A percentile compares a stretch with the other conserved stretches of the same genome.
phyloP scores from a whole-genome alignment of 2,888 invertebrate species.

The Cosmia trapezina region DNA sequence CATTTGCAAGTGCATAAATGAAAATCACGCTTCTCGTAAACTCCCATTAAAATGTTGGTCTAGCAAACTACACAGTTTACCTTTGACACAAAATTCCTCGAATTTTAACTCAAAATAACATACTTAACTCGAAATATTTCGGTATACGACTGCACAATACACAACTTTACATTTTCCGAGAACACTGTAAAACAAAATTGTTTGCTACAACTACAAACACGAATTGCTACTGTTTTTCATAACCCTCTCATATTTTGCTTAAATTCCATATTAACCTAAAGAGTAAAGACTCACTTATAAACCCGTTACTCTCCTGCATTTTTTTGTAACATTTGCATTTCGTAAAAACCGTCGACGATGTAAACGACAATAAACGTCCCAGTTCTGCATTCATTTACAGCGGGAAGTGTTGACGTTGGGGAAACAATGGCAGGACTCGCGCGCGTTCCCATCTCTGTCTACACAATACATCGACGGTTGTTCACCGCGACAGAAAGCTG shows the following conservation, averaged over 20 bases:
- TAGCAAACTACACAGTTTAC: slow-evolving; percentile 35
- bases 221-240: slow-evolving; percentile 25
- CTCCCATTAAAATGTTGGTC: slow-evolving; percentile 21
- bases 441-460: slow-evolving; percentile 67
- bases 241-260: slow-evolving; percentile 39
- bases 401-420: slow-evolving; percentile 79
- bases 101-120: slow-evolving; percentile 41
- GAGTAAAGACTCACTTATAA: slow-evolving; percentile 65
- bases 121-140: slow-evolving; percentile 38
- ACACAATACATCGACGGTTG: slow-evolving; percentile 77
- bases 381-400: slow-evolving; percentile 78
- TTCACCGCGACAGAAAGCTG: slow-evolving; percentile 66
- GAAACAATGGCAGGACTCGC: slow-evolving; percentile 78
- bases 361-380: slow-evolving; percentile 77
- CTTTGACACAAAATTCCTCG: slow-evolving; percentile 35
- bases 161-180: slow-evolving; percentile 30
- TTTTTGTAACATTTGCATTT: slow-evolving; percentile 75
- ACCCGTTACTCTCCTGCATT: slow-evolving; percentile 63
- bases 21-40: not conserved
- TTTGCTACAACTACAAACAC: slow-evolving; percentile 21
- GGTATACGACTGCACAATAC: slow-evolving; percentile 33
- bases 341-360: slow-evolving; percentile 72
- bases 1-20: not conserved
- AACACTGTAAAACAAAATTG: slow-evolving; percentile 32
- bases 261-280: slow-evolving; percentile 58